Conservation (phyloP, 2,888 invertebrate genomes). For the Torymus aiolomorphi region DNA sequence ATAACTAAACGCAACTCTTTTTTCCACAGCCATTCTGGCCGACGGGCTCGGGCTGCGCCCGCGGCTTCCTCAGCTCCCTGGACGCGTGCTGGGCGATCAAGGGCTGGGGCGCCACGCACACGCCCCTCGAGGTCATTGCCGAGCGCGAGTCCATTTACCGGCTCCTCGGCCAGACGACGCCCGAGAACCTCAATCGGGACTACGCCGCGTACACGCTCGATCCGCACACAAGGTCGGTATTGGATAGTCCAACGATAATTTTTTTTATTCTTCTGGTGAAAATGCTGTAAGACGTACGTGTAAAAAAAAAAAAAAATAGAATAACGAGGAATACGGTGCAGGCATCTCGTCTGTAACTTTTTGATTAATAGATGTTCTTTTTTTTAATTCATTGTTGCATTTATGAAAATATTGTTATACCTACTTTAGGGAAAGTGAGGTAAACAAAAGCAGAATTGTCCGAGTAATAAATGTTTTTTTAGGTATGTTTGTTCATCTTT, state of each 20-base stretch:
- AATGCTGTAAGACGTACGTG: too few species aligned
- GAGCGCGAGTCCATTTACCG: conserved; percentile 96
- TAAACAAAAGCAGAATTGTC: too few species aligned
- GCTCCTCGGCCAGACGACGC: conserved; percentile 92
- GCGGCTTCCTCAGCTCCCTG: conserved; percentile 96
- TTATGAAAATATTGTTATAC: too few species aligned
- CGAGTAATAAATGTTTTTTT: too few species aligned
- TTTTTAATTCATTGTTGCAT: too few species aligned
- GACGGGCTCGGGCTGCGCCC: conserved; percentile 97
- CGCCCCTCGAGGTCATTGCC: conserved; percentile 91
- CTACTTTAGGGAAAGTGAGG: too few species aligned
- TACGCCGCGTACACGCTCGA: conserved; percentile 91
- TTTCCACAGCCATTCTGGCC: conserved; percentile 94
- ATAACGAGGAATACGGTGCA: too few species aligned
- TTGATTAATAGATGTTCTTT: too few species aligned
- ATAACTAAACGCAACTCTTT: not conserved
- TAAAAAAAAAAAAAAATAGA: too few species aligned
- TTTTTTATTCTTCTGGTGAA: not conserved
- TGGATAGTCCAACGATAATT: not conserved
- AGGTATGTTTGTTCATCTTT: too few species aligned
- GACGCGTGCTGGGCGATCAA: conserved; percentile 97
- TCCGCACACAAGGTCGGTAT: conserved; percentile 83
- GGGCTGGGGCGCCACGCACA: conserved; percentile 84
- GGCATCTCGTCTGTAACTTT: too few species aligned
- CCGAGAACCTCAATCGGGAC: conserved; percentile 95